Conservation (phyloP, 2,113 vertebrate species). For the Hipposideros armiger region DNA sequence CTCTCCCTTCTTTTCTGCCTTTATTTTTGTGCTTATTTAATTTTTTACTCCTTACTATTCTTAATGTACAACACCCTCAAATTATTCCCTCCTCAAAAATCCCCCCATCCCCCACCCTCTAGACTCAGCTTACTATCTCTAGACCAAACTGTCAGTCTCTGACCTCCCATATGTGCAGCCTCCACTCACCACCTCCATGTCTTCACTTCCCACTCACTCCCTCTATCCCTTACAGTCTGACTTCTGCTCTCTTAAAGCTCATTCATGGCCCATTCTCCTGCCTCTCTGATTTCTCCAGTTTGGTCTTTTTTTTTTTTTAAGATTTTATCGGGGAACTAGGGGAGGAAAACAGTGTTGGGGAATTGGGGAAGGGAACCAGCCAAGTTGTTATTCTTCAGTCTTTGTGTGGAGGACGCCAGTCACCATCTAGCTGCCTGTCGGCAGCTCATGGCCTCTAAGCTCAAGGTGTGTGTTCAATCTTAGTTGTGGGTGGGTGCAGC, state of each 20-base stretch:
- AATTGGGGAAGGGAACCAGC: no score
- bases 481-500: no score
- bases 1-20: background rate
- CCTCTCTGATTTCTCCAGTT: background rate
- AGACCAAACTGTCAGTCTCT: background rate
- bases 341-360: no score
- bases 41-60: background rate
- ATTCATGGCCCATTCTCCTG: background rate
- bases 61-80: background rate
- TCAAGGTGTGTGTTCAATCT: no score
- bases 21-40: background rate
- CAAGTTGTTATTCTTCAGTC: no score
- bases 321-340: no score
- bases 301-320: background rate
- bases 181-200: background rate
- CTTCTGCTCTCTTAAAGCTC: background rate
- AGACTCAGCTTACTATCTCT: background rate
- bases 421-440: no score
- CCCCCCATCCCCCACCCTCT: background rate
- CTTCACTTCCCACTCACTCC: background rate
- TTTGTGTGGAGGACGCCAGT: no score
- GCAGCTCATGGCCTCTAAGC: no score
- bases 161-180: fast-evolving
- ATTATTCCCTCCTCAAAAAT: background rate
- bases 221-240: fast-evolving